A percentile compares a stretch with the other conserved stretches of the same genome.
phyloP scores from a whole-genome alignment of 2,797 vertebrate genomes.

The Helicolenus hilgendorfi region DNA sequence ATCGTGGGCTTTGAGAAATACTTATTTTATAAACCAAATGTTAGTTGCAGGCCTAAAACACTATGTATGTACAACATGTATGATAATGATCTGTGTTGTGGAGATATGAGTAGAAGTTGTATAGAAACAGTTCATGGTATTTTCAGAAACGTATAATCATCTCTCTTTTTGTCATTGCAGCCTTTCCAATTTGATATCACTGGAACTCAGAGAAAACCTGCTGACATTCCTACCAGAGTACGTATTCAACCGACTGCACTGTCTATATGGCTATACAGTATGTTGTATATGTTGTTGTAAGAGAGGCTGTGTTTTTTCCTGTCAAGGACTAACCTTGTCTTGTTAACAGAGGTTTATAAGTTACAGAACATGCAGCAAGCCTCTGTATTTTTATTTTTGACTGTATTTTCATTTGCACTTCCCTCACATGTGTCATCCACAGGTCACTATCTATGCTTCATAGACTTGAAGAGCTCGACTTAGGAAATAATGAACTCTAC shows the following conservation, averaged over 20 bases:
- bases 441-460: constrained; percentile 96
- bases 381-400: not conserved
- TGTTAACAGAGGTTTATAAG: not conserved
- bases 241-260: constrained; percentile 80
- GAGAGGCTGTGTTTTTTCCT: not conserved
- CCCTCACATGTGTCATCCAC: constrained; percentile 31
- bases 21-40: too few relatives aligned
- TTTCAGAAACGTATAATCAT: constrained; percentile 30
- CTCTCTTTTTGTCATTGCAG: constrained; percentile 85
- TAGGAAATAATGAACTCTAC: constrained; percentile 98
- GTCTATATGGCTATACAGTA: not conserved
- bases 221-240: constrained; percentile 98
- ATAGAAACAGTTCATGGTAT: not conserved
- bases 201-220: constrained; percentile 98
- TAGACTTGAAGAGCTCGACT: constrained; percentile 97
- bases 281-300: not conserved
- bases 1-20: too few relatives aligned
- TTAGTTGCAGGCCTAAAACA: too few relatives aligned
- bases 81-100: not conserved
- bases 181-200: constrained; percentile 96
- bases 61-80: not conserved
- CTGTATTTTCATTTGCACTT: not conserved
- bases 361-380: not conserved
- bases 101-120: not conserved
- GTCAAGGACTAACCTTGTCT: not conserved